Percentiles rank a stretch among this genome's conserved stretches.
Conservation (phyloP, 2,113 vertebrate genomes). For the Columba livia region DNA sequence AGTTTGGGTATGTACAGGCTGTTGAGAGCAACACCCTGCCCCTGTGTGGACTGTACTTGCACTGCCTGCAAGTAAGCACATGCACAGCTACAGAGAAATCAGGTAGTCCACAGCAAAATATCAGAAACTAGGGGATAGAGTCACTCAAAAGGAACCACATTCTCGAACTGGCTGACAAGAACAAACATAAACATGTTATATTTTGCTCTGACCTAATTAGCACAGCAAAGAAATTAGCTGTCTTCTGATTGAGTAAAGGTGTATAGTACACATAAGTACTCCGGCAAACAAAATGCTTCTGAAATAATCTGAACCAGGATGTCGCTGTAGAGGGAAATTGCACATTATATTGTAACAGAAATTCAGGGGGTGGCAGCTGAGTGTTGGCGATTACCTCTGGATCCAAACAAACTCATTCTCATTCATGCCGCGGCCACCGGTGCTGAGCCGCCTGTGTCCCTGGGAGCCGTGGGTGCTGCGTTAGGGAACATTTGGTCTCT, state of each 20-base stretch:
- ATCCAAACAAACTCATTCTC: slow-evolving; percentile 9
- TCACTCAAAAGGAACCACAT: neutral
- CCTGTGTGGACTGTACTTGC: neutral
- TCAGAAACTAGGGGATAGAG: neutral
- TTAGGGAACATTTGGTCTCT: neutral
- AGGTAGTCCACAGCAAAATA: neutral
- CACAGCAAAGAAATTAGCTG: slow-evolving; percentile 27
- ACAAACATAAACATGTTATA: neutral
- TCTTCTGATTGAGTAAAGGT: slow-evolving; percentile 30
- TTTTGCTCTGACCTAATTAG: slow-evolving; percentile 43
- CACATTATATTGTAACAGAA: neutral
- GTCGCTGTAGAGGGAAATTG: neutral
- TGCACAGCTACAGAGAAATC: neutral
- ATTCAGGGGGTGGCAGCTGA: neutral
- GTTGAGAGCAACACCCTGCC: neutral
- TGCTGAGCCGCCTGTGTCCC: neutral
- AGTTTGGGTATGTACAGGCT: neutral
- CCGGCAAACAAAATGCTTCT: slow-evolving; percentile 18
- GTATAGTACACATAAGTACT: neutral
- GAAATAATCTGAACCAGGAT: slow-evolving; percentile 6
- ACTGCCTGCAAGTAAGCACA: neutral
- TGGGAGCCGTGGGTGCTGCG: neutral
- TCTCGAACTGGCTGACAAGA: neutral
- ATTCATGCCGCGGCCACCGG: neutral
- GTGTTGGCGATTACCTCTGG: neutral